phyloP scores from a whole-genome alignment of 2,888 invertebrate genomes.

The Thymelicus lineola region DNA sequence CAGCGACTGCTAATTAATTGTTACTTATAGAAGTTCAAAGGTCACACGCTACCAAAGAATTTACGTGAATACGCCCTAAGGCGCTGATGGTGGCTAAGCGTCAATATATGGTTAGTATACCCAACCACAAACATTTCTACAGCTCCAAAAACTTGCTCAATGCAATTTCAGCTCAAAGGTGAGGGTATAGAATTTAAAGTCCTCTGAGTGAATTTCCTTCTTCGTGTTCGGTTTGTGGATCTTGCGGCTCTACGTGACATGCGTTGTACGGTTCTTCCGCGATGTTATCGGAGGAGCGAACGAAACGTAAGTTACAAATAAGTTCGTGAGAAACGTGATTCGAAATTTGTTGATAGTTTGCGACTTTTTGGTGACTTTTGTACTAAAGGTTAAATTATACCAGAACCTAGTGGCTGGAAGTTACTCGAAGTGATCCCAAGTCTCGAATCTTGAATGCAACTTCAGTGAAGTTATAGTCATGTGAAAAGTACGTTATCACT shows the following conservation, averaged over 20 bases:
- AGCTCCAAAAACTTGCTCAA: background rate
- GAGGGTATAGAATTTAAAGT: slow-evolving; percentile 9
- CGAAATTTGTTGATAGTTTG: slow-evolving; percentile 16
- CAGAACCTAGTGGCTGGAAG: background rate
- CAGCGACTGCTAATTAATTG: too few species aligned
- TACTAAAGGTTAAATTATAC: background rate
- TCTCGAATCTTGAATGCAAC: too few species aligned
- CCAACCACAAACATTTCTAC: slow-evolving; percentile 26
- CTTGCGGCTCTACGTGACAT: slow-evolving; percentile 33
- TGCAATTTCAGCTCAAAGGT: background rate
- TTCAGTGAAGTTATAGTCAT: too few species aligned
- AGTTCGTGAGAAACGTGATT: slow-evolving; percentile 23
- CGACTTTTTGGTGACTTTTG: background rate
- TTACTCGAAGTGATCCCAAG: too few species aligned
- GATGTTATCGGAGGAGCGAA: slow-evolving; percentile 29
- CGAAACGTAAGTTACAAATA: slow-evolving; percentile 24
- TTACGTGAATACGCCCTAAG: background rate
- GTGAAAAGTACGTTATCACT: too few species aligned
- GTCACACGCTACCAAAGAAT: background rate
- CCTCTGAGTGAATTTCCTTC: background rate
- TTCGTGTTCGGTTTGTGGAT: slow-evolving; percentile 19
- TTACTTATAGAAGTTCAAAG: too few species aligned
- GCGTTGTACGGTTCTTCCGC: slow-evolving; percentile 27
- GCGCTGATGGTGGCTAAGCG: slow-evolving; percentile 21
- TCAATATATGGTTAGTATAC: slow-evolving; percentile 36